phyloP scores from a whole-genome alignment of 2,797 vertebrate genomes.

The Acipenser ruthenus region DNA sequence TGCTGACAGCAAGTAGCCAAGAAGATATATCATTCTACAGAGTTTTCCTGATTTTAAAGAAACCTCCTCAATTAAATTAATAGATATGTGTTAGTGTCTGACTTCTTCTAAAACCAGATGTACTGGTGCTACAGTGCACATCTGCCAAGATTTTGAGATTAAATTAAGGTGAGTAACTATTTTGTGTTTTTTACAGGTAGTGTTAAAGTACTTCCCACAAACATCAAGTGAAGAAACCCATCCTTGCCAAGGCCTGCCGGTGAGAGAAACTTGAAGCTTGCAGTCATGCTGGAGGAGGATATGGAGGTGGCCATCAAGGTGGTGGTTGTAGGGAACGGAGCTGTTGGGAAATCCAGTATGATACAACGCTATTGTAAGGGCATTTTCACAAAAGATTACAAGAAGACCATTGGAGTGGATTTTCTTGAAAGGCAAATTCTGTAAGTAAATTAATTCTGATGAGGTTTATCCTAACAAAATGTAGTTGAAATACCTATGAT shows the following conservation, averaged over 20 bases:
- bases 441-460: constrained; percentile 57
- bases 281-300: constrained; percentile 93
- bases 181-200: constrained; percentile 10
- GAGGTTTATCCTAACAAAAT: no score
- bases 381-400: constrained; percentile 97
- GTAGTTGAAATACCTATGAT: no score
- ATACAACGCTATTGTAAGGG: constrained; percentile 97
- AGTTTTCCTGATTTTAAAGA: no score
- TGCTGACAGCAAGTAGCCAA: no score
- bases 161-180: no score
- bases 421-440: constrained; percentile 94
- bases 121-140: no score
- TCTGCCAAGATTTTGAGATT: no score
- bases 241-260: constrained; percentile 1
- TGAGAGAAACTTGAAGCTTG: background rate
- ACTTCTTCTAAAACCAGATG: no score
- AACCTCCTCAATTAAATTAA: no score
- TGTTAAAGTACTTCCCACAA: background rate
- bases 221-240: constrained; percentile 21
- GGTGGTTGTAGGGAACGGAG: constrained; percentile 94
- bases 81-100: no score
- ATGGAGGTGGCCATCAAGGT: constrained; percentile 99
- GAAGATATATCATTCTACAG: no score
- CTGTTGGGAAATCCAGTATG: constrained; percentile 97
- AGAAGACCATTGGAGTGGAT: constrained; percentile 98